Percentiles rank a stretch among this genome's conserved stretches.
Conservation (phyloP, 30 jellyfish, hydroid and myxozoan species). For the Turritopsis dohrnii region DNA sequence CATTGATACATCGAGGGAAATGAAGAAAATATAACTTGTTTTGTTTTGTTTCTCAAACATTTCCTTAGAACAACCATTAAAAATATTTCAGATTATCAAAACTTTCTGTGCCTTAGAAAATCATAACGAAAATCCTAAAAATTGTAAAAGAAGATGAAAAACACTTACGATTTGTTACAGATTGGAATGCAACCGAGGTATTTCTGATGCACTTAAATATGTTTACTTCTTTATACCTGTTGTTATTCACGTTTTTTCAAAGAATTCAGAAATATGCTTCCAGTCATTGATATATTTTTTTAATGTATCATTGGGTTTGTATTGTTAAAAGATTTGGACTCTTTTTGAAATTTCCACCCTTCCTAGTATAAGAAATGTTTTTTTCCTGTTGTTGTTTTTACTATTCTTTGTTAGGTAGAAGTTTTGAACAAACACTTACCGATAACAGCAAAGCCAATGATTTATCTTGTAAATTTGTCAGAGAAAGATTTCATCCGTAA, state of each 20-base stretch:
- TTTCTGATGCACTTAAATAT: too few relatives aligned
- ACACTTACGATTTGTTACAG: constrained; percentile 70
- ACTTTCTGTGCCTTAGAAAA: constrained; percentile 34
- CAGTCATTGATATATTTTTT: too few relatives aligned
- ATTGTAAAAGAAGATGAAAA: constrained; percentile 56
- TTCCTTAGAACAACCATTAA: background rate
- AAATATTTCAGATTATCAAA: background rate
- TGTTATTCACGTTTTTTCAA: too few relatives aligned
- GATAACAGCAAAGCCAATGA: constrained; percentile 94
- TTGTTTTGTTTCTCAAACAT: background rate
- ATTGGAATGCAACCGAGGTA: constrained; percentile 85
- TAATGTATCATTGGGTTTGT: too few relatives aligned
- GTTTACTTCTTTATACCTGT: background rate
- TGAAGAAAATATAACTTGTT: too few relatives aligned
- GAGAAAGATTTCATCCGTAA: constrained; percentile 87
- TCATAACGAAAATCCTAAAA: constrained; percentile 33
- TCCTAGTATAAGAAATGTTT: too few relatives aligned
- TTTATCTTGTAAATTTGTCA: constrained; percentile 78
- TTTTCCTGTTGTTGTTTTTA: constrained; percentile 3
- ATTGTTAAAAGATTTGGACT: too few relatives aligned
- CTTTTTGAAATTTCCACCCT: too few relatives aligned
- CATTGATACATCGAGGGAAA: background rate
- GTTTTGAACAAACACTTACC: constrained; percentile 75
- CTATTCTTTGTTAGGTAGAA: constrained; percentile 55
- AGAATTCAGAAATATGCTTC: background rate